These are phyloP conservation scores for Leptinotarsa juncta DNA, from an alignment of 2,888 invertebrate genomes.

Conservation along the genomic window DNA sequence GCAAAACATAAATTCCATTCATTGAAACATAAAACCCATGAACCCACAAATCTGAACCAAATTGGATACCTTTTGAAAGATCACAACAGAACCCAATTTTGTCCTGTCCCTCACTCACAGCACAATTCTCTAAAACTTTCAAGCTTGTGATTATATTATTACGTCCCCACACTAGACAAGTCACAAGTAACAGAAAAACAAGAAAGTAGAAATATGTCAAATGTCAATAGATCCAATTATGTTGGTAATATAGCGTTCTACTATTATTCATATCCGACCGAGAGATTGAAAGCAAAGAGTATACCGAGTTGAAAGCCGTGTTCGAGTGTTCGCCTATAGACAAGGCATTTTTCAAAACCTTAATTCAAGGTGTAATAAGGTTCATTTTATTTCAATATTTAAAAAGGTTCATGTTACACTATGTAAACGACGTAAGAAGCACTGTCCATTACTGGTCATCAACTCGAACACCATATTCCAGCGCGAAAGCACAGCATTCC, in stretches of 20 bases:
- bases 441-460: too few species aligned
- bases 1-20: slow-evolving; percentile 26
- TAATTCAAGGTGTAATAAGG: too few species aligned
- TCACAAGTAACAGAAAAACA: neutral
- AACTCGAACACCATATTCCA: too few species aligned
- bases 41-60: slow-evolving; percentile 14
- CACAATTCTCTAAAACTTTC: neutral
- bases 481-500: too few species aligned
- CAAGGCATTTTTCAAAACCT: too few species aligned
- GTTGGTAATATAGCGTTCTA: neutral
- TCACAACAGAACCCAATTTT: slow-evolving; percentile 1
- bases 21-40: slow-evolving; percentile 31
- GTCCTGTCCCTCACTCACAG: slow-evolving; percentile 6
- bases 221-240: neutral
- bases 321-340: neutral
- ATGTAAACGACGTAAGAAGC: too few species aligned
- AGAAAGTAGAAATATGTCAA: neutral
- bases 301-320: too few species aligned
- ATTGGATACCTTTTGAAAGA: neutral
- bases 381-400: too few species aligned
- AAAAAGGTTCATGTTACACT: too few species aligned
- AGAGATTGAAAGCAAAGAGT: too few species aligned
- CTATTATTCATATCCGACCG: neutral
- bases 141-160: neutral
- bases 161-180: neutral